phyloP scores from a whole-genome alignment of 2,797 vertebrate species.

The Spondyliosoma cantharus region DNA sequence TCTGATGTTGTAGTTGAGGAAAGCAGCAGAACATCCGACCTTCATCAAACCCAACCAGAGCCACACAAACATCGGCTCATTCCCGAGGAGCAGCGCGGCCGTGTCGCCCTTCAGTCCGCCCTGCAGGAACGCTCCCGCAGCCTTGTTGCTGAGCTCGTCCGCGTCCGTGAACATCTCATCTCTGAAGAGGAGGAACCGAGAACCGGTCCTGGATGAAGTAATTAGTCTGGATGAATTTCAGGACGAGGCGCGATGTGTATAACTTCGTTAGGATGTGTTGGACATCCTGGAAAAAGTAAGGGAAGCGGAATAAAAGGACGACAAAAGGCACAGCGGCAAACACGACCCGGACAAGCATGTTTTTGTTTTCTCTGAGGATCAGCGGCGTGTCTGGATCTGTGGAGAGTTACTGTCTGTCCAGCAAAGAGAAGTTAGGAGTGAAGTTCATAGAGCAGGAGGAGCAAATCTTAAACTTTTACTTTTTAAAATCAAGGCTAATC shows the following conservation, averaged over 20 bases:
- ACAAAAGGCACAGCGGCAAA: background rate
- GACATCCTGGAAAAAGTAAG: slow-evolving; percentile 67
- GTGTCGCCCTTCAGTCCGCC: slow-evolving; percentile 76
- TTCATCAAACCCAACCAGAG: slow-evolving; percentile 85
- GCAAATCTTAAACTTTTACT: no score
- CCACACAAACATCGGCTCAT: slow-evolving; percentile 84
- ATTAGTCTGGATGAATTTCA: slow-evolving; percentile 30
- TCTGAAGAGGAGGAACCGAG: slow-evolving; percentile 76
- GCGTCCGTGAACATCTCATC: slow-evolving; percentile 76
- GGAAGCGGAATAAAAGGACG: slow-evolving; percentile 4
- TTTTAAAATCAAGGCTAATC: no score
- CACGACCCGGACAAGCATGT: slow-evolving; percentile 28
- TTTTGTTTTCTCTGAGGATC: background rate
- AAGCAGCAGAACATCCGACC: slow-evolving; percentile 84
- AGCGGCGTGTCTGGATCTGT: no score
- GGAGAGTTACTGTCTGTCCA: no score
- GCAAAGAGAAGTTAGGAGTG: no score
- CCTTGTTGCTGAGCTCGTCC: slow-evolving; percentile 84
- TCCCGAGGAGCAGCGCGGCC: slow-evolving; percentile 85
- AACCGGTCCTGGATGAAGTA: slow-evolving; percentile 79
- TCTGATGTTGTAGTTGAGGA: slow-evolving; percentile 86
- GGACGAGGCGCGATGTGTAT: accelerated
- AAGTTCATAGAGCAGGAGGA: background rate
- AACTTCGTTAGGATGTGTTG: background rate
- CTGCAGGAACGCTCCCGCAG: slow-evolving; percentile 77